Evolutionary conservation across 2,888 invertebrate genomes (phyloP), one percentile per base, ranked within the genome.

Genomic region (Scaptomyza cyrtandrae): DNA sequence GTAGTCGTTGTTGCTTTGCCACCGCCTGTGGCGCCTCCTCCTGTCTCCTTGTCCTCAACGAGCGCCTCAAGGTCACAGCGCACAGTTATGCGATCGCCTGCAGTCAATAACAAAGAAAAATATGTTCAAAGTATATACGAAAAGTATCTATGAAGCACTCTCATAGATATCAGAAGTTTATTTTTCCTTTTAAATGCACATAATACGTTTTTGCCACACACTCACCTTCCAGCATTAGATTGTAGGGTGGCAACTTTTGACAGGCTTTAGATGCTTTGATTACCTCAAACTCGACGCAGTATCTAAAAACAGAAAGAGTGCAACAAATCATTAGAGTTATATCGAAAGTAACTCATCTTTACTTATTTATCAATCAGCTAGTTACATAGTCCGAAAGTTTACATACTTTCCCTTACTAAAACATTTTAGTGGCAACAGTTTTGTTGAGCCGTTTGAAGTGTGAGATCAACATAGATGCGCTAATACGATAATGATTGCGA

Each of bases 211-310:
- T 6, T n/a, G n/a, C n/a, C 6, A 6, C n/a, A 41, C 33, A 70
- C 59, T 89, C 93, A 96, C 97, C 97, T 94, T 96, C 96, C 89
- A 95, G 93, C 76, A 97, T 92, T 3, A 95, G 92, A 74, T 95
- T 95, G 90, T 96, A 96, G 68, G 94, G 95, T 11, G 95, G 93
- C 89, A 96, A 95, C 86, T 95, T 94, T 90, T 95, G 95, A 91
- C 97, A 97, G 7, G 96, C 95, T 89, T 96, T 96, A 35, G 96
- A 95, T 11, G 96, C 95, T 92, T 96, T 97, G 73, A 95, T 94
- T 59, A 98, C 95, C 91, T 96, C 95, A 90, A 96, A 97, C 90
- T 96, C 95, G 3, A 97, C 96, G 91, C 97, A 97, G 92, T 98
- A 97, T 91, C 98, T 97, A 95, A n/a, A 37, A 33, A 3, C 7